phyloP scores from a whole-genome alignment of 92 coral and sea anemone species.

The Epizoanthus rinbou region DNA sequence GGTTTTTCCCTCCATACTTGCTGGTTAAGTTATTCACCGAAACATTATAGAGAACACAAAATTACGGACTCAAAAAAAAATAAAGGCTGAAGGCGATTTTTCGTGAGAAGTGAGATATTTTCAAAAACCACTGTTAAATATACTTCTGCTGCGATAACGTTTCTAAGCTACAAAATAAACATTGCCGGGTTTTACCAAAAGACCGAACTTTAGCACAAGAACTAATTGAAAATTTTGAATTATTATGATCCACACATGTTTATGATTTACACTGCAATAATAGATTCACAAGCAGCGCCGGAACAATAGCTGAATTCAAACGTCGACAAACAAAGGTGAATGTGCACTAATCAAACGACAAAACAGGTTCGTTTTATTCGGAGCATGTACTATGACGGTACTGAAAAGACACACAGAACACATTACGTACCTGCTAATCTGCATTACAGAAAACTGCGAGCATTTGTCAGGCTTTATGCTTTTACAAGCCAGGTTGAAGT shows the following conservation, averaged over 20 bases:
- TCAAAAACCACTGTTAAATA: neutral
- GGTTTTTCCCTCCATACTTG: too few species aligned
- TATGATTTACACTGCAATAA: conserved; percentile 15
- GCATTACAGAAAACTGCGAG: conserved; percentile 16
- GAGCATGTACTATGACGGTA: neutral
- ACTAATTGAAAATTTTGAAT: conserved; percentile 44
- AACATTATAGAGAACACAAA: too few species aligned
- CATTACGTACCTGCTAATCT: conserved; percentile 29
- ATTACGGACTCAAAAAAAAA: too few species aligned
- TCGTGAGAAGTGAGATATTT: neutral
- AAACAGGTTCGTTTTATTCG: neutral
- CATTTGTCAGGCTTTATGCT: conserved; percentile 19
- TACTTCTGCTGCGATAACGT: neutral
- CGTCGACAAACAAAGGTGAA: conserved; percentile 51
- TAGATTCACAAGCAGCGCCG: conserved; percentile 28
- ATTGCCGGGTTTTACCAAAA: neutral
- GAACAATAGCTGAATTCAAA: conserved; percentile 58
- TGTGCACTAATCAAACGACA: conserved; percentile 20
- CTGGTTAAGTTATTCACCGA: too few species aligned
- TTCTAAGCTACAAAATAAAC: conserved; percentile 31
- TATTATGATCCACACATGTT: conserved; percentile 26
- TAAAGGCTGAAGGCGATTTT: conserved; percentile 1
- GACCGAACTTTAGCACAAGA: conserved; percentile 15
- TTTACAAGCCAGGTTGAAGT: conserved; percentile 2
- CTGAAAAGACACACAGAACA: neutral